Evolutionary conservation across 2,113 vertebrate species (phyloP).

Genomic region (Lanius collurio): DNA sequence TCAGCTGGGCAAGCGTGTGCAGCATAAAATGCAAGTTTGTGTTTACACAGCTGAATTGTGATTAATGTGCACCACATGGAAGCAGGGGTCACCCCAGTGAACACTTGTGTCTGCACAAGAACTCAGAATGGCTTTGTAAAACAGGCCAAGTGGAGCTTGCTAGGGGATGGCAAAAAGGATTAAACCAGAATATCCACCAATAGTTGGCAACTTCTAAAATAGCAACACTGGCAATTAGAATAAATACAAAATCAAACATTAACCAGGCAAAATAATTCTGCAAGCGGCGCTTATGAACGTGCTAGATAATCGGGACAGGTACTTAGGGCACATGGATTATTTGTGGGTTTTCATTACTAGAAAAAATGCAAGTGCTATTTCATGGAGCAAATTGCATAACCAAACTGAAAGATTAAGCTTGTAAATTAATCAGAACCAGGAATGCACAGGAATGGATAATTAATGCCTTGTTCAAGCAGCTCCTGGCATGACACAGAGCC

Average conservation of each 20-base stretch:
- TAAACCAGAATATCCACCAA: conserved; percentile 38
- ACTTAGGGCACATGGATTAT: background rate
- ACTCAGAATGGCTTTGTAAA: conserved; percentile 7
- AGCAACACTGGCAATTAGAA: conserved; percentile 12
- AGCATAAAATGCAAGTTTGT: conserved; percentile 39
- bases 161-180: conserved; percentile 1
- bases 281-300: background rate
- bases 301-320: background rate
- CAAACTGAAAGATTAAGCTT: background rate
- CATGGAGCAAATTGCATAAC: background rate
- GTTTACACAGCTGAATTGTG: conserved; percentile 56
- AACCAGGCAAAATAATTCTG: conserved; percentile 1
- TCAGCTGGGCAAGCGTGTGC: conserved; percentile 4
- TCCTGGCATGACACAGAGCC: background rate
- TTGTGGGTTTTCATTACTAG: conserved; percentile 7
- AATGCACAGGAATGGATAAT: conserved; percentile 6
- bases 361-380: background rate
- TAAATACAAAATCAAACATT: conserved; percentile 19
- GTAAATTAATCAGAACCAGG: background rate
- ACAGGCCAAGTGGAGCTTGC: background rate
- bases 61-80: conserved; percentile 63
- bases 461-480: background rate
- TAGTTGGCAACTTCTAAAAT: background rate
- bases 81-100: conserved; percentile 20
- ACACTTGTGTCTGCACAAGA: conserved; percentile 29